Evolutionary conservation across 2,797 vertebrate genomes (phyloP), one percentile per base, ranked within the genome.

Genomic region (Oreochromis grahami): DNA sequence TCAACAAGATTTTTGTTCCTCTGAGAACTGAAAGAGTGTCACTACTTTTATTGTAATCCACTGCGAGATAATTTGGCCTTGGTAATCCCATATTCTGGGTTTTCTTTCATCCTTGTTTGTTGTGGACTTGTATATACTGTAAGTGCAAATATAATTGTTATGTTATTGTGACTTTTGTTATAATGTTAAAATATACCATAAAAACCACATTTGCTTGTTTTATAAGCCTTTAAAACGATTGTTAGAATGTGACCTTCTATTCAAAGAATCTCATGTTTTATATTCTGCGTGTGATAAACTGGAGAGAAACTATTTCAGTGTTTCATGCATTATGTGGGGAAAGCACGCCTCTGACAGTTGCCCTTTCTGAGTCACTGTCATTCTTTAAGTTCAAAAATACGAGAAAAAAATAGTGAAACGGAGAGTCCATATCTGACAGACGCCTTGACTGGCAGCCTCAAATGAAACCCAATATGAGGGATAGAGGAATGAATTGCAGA

Each of bases 391-490:
- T 90, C 87, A 90, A 87, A 63, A 95, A 93, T 90, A 85, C 4
- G 36, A 86, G 79, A 72, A 86, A 92, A 92, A 91, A 84, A 82
- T 78, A 34, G 81, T 92, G 91, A 95, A 95, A 93, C 91, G 89
- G 82, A 78, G 91, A 93, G 88, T 92, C 84, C 63, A 83, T 94
- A 95, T 94, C 89, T 94, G 94, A 92, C 93, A 85, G 93, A 86
- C 85, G 88, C 86, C 87, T 92, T 95, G 94, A 96, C 90, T 96
- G 95, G 95, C 95, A 93, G 93, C 72, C 89, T 91, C 88, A 95
- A 96, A 95, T 97, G 94, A 95, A 96, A 94, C 85, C 53, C 92
- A 94, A 86, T 93, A 95, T 94, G 93, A 86, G 63, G 87, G 88
- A 94, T 80, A 51, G 90, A 90, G 87, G 87, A 92, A 92, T 89